A percentile compares a stretch with the other conserved stretches of the same genome.
Evolutionary conservation across 2,113 vertebrate genomes (phyloP).

Genomic region (Channa maculata): DNA sequence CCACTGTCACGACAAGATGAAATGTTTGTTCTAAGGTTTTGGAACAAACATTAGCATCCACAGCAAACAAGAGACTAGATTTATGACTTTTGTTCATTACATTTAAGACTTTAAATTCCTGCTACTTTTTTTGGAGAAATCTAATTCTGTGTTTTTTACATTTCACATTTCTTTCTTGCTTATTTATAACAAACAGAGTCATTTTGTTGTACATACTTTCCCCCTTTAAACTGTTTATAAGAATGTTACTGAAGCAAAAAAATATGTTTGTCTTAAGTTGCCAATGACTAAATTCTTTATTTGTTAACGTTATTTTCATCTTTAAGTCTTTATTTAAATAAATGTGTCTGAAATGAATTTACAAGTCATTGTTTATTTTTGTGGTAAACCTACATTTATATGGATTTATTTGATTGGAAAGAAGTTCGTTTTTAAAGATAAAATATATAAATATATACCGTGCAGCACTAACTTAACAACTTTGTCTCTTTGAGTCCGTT

Average conservation of each 20-base stretch:
- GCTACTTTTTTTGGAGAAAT: background rate
- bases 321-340: slow-evolving; percentile 70
- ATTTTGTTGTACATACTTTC: slow-evolving; percentile 52
- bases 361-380: slow-evolving; percentile 34
- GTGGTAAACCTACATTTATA: background rate
- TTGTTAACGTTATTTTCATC: slow-evolving; percentile 59
- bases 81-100: background rate
- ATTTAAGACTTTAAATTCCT: background rate
- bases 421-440: background rate
- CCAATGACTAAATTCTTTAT: slow-evolving; percentile 71
- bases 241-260: slow-evolving; percentile 63
- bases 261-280: slow-evolving; percentile 59
- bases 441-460: background rate
- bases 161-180: slow-evolving; percentile 29
- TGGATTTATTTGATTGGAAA: too few relatives aligned
- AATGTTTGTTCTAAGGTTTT: too few relatives aligned
- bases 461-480: background rate
- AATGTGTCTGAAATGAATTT: slow-evolving; percentile 58
- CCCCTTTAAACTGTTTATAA: slow-evolving; percentile 52
- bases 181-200: slow-evolving; percentile 9
- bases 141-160: background rate
- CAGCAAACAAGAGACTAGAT: background rate
- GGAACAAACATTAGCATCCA: background rate
- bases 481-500: background rate
- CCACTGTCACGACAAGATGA: background rate